Conservation (phyloP, 2,888 invertebrate genomes). For the Apomyelois bistriatella region DNA sequence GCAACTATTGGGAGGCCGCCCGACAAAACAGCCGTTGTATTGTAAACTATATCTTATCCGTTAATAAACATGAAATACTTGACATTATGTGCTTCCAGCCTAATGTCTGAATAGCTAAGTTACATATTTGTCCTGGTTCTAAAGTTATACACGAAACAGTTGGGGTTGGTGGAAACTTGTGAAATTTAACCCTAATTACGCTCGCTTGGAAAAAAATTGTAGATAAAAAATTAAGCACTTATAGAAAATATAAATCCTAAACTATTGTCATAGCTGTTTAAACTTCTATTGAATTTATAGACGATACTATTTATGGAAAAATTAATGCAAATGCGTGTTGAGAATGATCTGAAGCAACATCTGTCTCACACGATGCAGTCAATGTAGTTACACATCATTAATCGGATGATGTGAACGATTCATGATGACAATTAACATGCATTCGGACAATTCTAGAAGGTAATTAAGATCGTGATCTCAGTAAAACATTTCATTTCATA, state of each 20-base stretch:
- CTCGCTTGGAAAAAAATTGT: too few relatives aligned
- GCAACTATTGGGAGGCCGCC: background rate
- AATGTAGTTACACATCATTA: conserved; percentile 1
- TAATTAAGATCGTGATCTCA: background rate
- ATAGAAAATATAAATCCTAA: background rate
- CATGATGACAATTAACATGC: conserved; percentile 4
- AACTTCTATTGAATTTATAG: background rate
- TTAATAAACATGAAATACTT: background rate
- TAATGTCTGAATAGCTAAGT: too few relatives aligned
- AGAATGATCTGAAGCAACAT: background rate
- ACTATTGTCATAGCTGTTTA: background rate
- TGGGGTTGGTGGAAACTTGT: too few relatives aligned
- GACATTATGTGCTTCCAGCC: background rate
- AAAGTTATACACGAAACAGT: too few relatives aligned
- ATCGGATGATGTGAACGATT: background rate
- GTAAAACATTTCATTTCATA: background rate
- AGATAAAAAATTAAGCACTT: background rate
- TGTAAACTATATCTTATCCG: background rate
- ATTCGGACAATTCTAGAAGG: background rate
- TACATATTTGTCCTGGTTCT: too few relatives aligned
- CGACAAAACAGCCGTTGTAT: conserved; percentile 1
- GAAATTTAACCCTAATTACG: too few relatives aligned
- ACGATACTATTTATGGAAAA: background rate
- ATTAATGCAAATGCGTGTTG: background rate
- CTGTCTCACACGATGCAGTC: background rate